phyloP scores from a whole-genome alignment of 2,113 vertebrate species.

The Holacanthus passer region DNA sequence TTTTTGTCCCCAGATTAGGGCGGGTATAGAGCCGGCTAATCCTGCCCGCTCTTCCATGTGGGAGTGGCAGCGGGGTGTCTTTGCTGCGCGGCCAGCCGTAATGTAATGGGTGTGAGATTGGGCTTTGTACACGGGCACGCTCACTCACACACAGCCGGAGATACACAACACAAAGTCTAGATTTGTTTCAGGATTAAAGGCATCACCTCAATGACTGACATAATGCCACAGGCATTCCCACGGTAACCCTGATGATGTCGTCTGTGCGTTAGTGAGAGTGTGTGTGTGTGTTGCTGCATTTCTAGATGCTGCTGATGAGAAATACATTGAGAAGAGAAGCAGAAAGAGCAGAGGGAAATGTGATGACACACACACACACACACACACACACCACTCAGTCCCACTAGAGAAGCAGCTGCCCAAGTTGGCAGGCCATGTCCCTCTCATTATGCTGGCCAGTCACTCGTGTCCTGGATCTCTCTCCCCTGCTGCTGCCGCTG shows the following conservation, averaged over 20 bases:
- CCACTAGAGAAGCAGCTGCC: conserved; percentile 75
- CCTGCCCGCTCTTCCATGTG: conserved; percentile 80
- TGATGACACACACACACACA: conserved; percentile 29
- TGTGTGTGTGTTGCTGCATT: conserved; percentile 16
- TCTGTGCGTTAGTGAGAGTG: neutral
- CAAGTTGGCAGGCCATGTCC: conserved; percentile 69
- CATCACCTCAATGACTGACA: conserved; percentile 79
- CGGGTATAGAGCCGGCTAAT: conserved; percentile 81
- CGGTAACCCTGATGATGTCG: conserved; percentile 69
- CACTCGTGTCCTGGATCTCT: conserved; percentile 75
- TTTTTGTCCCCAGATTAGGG: conserved; percentile 85
- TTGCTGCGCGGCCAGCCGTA: conserved; percentile 80
- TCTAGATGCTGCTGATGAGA: conserved; percentile 36
- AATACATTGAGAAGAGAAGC: conserved; percentile 11
- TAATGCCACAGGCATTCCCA: conserved; percentile 83
- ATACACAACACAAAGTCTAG: conserved; percentile 69
- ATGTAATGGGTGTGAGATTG: conserved; percentile 80
- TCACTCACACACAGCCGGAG: conserved; percentile 68
- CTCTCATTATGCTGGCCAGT: conserved; percentile 79
- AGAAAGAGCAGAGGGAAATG: conserved; percentile 22
- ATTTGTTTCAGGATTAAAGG: conserved; percentile 82
- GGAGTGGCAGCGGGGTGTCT: conserved; percentile 82
- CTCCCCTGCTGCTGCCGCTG: conserved; percentile 71
- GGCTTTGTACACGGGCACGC: conserved; percentile 57
- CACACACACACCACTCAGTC: conserved; percentile 40